Evolutionary conservation across 1,140 invertebrate genomes (phyloP).

Genomic region (Drosophila neocordata): DNA sequence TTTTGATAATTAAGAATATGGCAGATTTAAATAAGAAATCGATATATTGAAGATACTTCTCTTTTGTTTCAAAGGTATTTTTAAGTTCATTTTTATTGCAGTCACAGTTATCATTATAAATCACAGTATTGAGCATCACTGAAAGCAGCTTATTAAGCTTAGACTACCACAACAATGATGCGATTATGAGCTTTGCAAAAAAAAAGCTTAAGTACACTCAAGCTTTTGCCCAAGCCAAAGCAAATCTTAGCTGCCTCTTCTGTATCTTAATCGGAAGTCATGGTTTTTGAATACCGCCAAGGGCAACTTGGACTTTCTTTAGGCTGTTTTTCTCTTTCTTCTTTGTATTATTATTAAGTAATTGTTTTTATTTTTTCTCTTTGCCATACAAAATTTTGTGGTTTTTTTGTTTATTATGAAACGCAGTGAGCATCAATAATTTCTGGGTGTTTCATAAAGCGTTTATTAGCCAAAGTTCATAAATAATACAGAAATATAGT

Average conservation of each 20-base stretch:
- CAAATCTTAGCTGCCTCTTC: background rate
- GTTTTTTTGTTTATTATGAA: slow-evolving; percentile 22
- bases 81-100: no score
- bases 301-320: background rate
- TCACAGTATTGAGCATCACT: background rate
- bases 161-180: background rate
- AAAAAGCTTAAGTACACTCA: slow-evolving; percentile 21
- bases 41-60: no score
- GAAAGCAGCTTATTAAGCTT: background rate
- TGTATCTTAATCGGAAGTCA: slow-evolving; percentile 2
- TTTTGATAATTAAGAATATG: no score
- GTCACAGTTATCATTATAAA: background rate
- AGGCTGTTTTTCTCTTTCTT: slow-evolving; percentile 22
- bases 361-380: slow-evolving; percentile 27
- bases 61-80: no score
- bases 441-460: slow-evolving; percentile 53
- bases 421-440: slow-evolving; percentile 40
- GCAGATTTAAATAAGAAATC: no score
- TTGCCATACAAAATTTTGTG: background rate
- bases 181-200: background rate
- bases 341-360: slow-evolving; percentile 4
- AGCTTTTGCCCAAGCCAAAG: slow-evolving; percentile 36
- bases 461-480: slow-evolving; percentile 55
- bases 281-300: slow-evolving; percentile 11
- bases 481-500: slow-evolving; percentile 43